Base-by-base conservation (phyloP, 2,888 invertebrate species). In the Melitaea athalia region DNA sequence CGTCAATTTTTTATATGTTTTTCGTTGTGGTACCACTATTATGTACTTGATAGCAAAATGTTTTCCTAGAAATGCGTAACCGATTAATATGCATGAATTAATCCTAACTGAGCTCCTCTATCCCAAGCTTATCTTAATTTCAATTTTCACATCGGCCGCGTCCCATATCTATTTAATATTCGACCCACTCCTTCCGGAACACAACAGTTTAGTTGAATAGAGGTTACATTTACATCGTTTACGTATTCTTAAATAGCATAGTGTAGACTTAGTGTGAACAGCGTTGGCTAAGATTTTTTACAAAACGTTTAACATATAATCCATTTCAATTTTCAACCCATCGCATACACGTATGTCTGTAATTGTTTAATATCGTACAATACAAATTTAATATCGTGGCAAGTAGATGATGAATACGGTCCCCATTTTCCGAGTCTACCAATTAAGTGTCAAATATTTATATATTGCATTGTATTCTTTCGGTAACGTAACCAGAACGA, bases 71-170 rank as follows among this genome's bases (percentile, higher is more conserved):
- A 31, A 53, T 14, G n/a, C 15, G 49, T 17, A 62, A 49, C 10
- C 8, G 49, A 47, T 66, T 49, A 15, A 33, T 64, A 64, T 64
- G 42, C 47, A 61, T 49, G 53, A 55, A 61, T 53, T 66, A 61
- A 66, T 62, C 33, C 52, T 14, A 60, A 61, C 66, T 11, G 31
- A 53, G 38, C 15, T 59, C 31, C 52, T 11, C 17, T 45, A 50
- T 14, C 52, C 62, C 67, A 52, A 7, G 42, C 63, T 64, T 47
- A 72, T 69, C 66, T 68, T 31, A 66, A 74, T 75, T 67, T 74
- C 72, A 70, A 74, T 78, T 78, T 78, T 73, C 72, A 64, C 57
- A 62, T 68, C 59, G 52, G 53, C 59, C 47, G 52, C 33, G 49
- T 49, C 50, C 64, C 52, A 38, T 62, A 53, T 61, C 67, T 71